These are phyloP conservation scores for Yoshiicerus persimilis DNA, from an alignment of 1,140 invertebrate genomes.

Conservation along the genomic window DNA sequence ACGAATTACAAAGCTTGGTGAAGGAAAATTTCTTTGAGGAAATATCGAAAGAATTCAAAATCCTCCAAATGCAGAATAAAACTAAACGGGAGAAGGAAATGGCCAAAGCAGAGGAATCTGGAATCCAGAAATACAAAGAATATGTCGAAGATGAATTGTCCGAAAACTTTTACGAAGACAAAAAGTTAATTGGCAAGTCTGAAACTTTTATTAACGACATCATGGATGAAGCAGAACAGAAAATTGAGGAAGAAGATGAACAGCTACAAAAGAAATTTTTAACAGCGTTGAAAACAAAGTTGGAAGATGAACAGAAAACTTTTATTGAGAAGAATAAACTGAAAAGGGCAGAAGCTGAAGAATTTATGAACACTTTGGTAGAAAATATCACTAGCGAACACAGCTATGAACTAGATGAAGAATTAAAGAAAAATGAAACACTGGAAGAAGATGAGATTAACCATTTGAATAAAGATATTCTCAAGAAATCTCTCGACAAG, in stretches of 20 bases:
- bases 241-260: background rate
- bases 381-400: background rate
- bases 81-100: background rate
- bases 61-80: background rate
- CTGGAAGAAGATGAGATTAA: background rate
- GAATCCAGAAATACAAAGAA: background rate
- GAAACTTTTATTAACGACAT: background rate
- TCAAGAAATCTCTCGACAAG: background rate
- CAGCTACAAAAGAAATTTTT: too few relatives aligned
- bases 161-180: background rate
- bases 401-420: background rate
- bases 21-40: background rate
- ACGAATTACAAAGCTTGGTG: background rate
- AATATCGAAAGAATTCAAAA: background rate
- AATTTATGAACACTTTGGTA: background rate
- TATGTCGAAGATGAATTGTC: background rate
- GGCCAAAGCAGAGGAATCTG: background rate
- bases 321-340: background rate
- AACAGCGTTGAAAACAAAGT: background rate
- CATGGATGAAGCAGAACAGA: background rate
- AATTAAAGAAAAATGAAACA: background rate
- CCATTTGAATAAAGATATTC: background rate
- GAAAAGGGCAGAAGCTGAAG: background rate
- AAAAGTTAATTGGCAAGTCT: background rate
- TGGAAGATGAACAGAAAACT: background rate